Conservation (phyloP, 2,113 vertebrate genomes). For the Plectropomus leopardus region DNA sequence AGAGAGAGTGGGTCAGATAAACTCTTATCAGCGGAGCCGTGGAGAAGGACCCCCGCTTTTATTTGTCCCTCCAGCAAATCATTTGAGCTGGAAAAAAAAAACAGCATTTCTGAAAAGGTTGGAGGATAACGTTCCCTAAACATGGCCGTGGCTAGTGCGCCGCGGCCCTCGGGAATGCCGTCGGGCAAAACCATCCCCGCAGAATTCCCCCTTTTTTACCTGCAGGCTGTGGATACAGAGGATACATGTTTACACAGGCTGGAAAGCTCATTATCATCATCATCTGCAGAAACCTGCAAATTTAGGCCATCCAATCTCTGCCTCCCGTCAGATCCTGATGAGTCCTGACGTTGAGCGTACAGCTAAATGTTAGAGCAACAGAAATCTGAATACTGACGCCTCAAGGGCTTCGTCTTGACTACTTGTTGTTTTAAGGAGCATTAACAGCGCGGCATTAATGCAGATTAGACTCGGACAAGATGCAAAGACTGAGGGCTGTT, state of each 20-base stretch:
- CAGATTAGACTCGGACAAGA: constrained; percentile 59
- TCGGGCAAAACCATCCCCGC: constrained; percentile 60
- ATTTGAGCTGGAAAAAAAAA: constrained; percentile 60
- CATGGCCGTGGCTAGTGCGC: constrained; percentile 58
- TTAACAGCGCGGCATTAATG: constrained; percentile 61
- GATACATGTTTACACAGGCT: constrained; percentile 52
- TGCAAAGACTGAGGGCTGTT: constrained; percentile 44
- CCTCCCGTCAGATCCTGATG: constrained; percentile 63
- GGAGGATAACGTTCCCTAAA: constrained; percentile 64
- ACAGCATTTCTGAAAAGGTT: constrained; percentile 61
- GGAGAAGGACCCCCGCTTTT: constrained; percentile 71
- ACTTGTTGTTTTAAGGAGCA: constrained; percentile 47
- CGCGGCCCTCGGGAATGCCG: constrained; percentile 61
- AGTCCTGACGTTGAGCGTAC: constrained; percentile 58
- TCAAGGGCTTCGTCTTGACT: constrained; percentile 46
- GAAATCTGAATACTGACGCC: constrained; percentile 49
- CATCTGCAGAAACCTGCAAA: constrained; percentile 56
- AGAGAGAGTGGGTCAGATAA: constrained; percentile 77
- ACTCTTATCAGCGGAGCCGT: constrained; percentile 73
- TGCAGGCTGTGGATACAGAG: constrained; percentile 62
- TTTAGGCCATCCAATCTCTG: constrained; percentile 61
- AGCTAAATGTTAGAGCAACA: constrained; percentile 49
- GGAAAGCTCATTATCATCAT: constrained; percentile 68
- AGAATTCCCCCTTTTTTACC: constrained; percentile 47
- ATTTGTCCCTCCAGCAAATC: constrained; percentile 79